Evolutionary conservation across 2,888 invertebrate genomes (phyloP).

Genomic region (Phytoseiulus persimilis): DNA sequence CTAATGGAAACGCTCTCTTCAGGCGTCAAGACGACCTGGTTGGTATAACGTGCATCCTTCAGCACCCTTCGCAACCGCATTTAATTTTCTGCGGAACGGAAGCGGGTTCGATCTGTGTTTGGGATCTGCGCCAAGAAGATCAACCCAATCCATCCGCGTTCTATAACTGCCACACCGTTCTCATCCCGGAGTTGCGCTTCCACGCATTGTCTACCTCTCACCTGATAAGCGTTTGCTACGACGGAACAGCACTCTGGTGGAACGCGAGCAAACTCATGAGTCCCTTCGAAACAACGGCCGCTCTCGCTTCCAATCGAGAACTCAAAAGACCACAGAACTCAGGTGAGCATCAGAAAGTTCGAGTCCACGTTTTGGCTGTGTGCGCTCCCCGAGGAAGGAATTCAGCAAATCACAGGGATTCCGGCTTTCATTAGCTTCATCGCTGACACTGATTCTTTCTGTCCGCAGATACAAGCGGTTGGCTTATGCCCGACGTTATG

Average conservation of each 20-base stretch:
- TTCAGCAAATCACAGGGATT: too few relatives aligned
- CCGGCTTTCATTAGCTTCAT: too few relatives aligned
- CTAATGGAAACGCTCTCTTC: too few relatives aligned
- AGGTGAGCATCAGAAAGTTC: background rate
- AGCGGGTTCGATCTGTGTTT: constrained; percentile 35
- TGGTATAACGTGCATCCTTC: constrained; percentile 20
- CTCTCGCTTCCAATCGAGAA: background rate
- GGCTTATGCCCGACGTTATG: constrained; percentile 34
- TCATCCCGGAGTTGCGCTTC: constrained; percentile 31
- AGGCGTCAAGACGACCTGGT: constrained; percentile 32
- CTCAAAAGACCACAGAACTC: background rate
- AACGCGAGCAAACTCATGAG: constrained; percentile 34
- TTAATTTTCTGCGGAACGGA: constrained; percentile 21
- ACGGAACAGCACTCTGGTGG: constrained; percentile 28
- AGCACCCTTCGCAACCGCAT: constrained; percentile 30
- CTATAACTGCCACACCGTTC: constrained; percentile 25
- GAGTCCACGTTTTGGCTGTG: too few relatives aligned
- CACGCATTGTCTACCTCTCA: constrained; percentile 35
- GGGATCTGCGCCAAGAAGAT: constrained; percentile 22
- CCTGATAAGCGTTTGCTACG: constrained; percentile 20
- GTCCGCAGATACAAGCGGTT: constrained; percentile 18
- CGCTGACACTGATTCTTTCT: too few relatives aligned
- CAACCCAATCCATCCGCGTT: constrained; percentile 33
- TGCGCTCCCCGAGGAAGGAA: too few relatives aligned
- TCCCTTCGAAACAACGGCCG: constrained; percentile 11